Base-by-base conservation (phyloP, 2,797 vertebrate species). In the Manis pentadactyla region DNA sequence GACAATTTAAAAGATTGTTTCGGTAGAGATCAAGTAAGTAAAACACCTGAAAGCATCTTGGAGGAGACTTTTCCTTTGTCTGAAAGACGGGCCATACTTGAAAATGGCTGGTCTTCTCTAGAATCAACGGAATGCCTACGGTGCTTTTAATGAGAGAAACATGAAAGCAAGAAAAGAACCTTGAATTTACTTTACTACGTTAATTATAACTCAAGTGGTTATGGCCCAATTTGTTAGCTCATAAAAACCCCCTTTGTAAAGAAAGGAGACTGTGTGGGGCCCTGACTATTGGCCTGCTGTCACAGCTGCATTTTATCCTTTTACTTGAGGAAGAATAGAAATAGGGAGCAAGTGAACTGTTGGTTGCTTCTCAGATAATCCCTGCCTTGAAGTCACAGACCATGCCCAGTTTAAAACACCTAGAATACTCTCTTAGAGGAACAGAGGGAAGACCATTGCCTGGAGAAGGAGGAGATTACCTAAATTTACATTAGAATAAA, bases 401-500 rank as follows among this genome's bases (percentile, higher is more conserved):
- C 19, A 49, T 10, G 4, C 78, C 42, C 1, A 46, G 14, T 5
- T 55, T 21, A 69, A 88, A 96, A 55, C 39, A 96, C 87, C 59
- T 90, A 95, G 69, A 42, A 94, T 27, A 78, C 10, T 5, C 17
- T 90, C 17, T 73, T 96, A 95, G 87, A 83, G 75, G 96, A 96
- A 92, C 8, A 83, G 25, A 95, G 5, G 18, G 23, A 46, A 21
- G 66, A 78, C 21, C 2, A 6, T 19, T 87, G 90, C 75, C 78
- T 96, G 37, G 55, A 93, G 68, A 66, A 93, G 31, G 94, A 0
- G 0, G 42, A 21, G 12, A 49, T 91, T 81, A 83, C 51, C 18
- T 64, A 17, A 5, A 55, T 51, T 29, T 82, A 73, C 34, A 81
- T 71, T 29, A 83, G 87, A 42, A 88, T 77, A 93, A 95, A 57